Evolutionary conservation across 2,797 vertebrate species (phyloP).

Genomic region (Sparus aurata): DNA sequence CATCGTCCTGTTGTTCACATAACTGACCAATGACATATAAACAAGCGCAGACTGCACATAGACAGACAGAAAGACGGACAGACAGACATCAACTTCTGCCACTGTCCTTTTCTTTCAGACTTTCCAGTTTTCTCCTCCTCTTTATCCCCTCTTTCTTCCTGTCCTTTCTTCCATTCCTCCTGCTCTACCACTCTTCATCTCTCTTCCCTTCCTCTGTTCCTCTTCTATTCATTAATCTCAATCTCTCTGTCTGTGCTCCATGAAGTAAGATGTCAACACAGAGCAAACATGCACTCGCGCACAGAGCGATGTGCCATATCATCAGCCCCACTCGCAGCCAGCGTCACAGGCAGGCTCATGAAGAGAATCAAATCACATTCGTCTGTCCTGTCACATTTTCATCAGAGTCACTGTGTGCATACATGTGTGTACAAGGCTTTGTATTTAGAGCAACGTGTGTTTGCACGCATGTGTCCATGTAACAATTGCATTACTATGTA

Average conservation of each 20-base stretch:
- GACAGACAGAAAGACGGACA: not conserved
- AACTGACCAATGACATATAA: constrained; percentile 12
- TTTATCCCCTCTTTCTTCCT: not conserved
- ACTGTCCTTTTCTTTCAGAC: not conserved
- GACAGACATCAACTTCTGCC: not conserved
- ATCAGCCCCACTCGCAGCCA: constrained; percentile 88
- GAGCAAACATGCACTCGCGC: constrained; percentile 52
- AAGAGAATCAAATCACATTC: constrained; percentile 95
- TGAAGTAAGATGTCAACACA: constrained; percentile 89
- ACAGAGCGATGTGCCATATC: constrained; percentile 84
- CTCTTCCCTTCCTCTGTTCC: constrained; percentile 11
- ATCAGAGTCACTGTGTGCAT: constrained; percentile 83
- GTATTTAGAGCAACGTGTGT: constrained; percentile 35
- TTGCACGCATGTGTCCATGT: constrained; percentile 42
- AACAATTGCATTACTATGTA: constrained; percentile 93
- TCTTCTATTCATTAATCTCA: constrained; percentile 85
- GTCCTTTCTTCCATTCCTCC: not conserved
- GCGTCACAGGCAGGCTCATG: constrained; percentile 78
- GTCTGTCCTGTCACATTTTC: constrained; percentile 94
- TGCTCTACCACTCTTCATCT: constrained; percentile 6
- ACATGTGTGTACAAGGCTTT: not conserved
- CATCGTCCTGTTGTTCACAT: constrained; percentile 14
- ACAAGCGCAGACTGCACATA: not conserved
- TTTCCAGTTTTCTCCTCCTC: not conserved
- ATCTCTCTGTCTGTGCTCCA: constrained; percentile 84